These are phyloP conservation scores for Ophioninae sp. DNA, from an alignment of 2,888 invertebrate species.

Conservation along the genomic window DNA sequence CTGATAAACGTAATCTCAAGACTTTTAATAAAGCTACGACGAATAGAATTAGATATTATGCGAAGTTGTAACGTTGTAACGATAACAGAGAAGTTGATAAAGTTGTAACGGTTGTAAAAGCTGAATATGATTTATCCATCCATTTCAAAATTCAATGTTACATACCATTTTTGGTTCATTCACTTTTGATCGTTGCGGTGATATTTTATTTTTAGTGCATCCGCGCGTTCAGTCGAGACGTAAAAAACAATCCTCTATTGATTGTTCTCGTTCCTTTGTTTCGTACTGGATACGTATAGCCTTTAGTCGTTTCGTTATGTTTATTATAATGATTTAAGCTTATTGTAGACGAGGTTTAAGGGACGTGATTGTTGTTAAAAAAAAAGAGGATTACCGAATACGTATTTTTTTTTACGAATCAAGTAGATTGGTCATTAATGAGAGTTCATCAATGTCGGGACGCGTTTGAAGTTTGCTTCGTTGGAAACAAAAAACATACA, in stretches of 20 bases:
- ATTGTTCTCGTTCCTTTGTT: not conserved
- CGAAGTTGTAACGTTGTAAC: no score
- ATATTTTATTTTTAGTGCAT: conserved; percentile 39
- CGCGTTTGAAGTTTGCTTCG: no score
- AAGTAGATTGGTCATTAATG: conserved; percentile 41
- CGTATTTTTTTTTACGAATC: not conserved
- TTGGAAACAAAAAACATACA: no score
- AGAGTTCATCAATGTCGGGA: conserved; percentile 16
- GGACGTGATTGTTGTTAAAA: conserved; percentile 44
- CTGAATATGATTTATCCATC: no score
- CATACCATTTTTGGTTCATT: not conserved
- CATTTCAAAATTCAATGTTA: not conserved
- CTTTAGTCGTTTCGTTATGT: not conserved
- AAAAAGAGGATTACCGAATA: conserved; percentile 12
- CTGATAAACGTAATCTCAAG: conserved; percentile 54
- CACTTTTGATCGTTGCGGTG: conserved; percentile 10
- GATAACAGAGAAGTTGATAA: no score
- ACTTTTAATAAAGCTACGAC: conserved; percentile 39
- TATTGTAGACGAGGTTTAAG: conserved; percentile 19
- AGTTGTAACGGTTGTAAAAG: no score
- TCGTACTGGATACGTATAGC: no score
- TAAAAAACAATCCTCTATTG: conserved; percentile 22
- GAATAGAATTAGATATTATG: conserved; percentile 27
- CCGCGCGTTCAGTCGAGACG: conserved; percentile 35
- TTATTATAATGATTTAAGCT: conserved; percentile 2